These are phyloP conservation scores for Tinea pellionella DNA, from an alignment of 2,888 invertebrate genomes.

Conservation along the genomic window DNA sequence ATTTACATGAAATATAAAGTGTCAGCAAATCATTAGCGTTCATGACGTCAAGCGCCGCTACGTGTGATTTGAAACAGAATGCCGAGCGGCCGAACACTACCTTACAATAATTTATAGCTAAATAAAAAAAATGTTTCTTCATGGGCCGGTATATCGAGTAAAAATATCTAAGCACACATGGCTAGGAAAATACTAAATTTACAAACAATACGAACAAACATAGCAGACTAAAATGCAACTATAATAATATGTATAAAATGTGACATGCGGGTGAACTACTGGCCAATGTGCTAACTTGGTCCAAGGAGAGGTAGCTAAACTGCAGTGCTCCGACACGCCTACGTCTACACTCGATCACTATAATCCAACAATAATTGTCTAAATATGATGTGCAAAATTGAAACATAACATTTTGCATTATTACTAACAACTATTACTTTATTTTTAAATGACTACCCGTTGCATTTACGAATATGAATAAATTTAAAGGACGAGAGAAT, in stretches of 20 bases:
- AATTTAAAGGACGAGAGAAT: constrained; percentile 64
- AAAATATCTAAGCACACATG: constrained; percentile 11
- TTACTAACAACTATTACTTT: constrained; percentile 65
- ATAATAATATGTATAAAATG: too few relatives aligned
- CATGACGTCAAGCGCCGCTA: constrained; percentile 64
- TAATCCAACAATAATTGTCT: not conserved
- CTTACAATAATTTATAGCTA: constrained; percentile 61
- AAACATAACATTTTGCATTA: constrained; percentile 38
- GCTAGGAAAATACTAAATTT: constrained; percentile 2
- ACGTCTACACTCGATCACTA: not conserved
- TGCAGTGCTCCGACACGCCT: not conserved
- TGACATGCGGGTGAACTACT: not conserved
- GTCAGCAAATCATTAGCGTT: constrained; percentile 64
- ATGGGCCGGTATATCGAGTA: not conserved
- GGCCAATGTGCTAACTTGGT: not conserved
- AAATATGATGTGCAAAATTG: constrained; percentile 37
- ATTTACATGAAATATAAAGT: constrained; percentile 63
- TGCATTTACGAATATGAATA: constrained; percentile 58
- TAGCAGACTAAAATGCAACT: not conserved
- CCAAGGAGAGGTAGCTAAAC: not conserved
- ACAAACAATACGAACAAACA: not conserved
- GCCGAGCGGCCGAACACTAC: constrained; percentile 30
- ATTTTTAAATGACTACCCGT: constrained; percentile 62
- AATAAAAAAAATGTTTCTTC: constrained; percentile 24
- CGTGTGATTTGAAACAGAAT: constrained; percentile 62